These are phyloP conservation scores for Sebastes alutus DNA, from an alignment of 2,797 vertebrate genomes.

Conservation along the genomic window DNA sequence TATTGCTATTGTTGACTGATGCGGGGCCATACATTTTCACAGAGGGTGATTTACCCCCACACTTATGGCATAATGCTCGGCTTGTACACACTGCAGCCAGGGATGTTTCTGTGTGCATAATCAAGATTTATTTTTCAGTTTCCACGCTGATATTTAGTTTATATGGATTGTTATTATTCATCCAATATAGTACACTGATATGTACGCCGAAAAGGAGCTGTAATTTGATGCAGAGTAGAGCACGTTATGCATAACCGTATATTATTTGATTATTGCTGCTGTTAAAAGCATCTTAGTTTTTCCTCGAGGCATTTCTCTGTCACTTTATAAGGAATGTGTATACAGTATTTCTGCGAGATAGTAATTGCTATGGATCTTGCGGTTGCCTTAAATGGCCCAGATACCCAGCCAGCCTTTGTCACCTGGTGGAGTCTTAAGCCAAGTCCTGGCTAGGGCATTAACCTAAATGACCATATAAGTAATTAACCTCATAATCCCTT, in stretches of 20 bases:
- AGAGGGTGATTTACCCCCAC: conserved; percentile 78
- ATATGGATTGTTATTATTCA: conserved; percentile 78
- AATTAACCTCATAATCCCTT: conserved; percentile 79
- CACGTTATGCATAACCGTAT: conserved; percentile 75
- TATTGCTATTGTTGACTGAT: conserved; percentile 80
- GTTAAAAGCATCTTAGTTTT: conserved; percentile 84
- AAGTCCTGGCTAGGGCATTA: conserved; percentile 64
- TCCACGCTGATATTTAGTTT: conserved; percentile 73
- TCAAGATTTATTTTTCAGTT: conserved; percentile 74
- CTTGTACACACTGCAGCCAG: conserved; percentile 43
- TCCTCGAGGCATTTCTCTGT: conserved; percentile 62
- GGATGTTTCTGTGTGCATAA: conserved; percentile 65
- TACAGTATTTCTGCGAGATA: conserved; percentile 66
- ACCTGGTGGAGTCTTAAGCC: conserved; percentile 66
- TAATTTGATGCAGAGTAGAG: conserved; percentile 73
- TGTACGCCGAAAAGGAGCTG: conserved; percentile 56
- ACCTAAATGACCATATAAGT: conserved; percentile 73
- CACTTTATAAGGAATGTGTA: conserved; percentile 64
- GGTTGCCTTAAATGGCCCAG: conserved; percentile 58
- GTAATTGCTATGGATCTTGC: conserved; percentile 59
- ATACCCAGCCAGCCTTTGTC: conserved; percentile 54
- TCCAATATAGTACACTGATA: conserved; percentile 71
- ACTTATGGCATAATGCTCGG: conserved; percentile 73
- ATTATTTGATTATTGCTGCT: conserved; percentile 81
- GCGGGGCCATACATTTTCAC: conserved; percentile 65